Conservation (phyloP, 2,888 invertebrate species). For the Heterodera filipjevi region DNA sequence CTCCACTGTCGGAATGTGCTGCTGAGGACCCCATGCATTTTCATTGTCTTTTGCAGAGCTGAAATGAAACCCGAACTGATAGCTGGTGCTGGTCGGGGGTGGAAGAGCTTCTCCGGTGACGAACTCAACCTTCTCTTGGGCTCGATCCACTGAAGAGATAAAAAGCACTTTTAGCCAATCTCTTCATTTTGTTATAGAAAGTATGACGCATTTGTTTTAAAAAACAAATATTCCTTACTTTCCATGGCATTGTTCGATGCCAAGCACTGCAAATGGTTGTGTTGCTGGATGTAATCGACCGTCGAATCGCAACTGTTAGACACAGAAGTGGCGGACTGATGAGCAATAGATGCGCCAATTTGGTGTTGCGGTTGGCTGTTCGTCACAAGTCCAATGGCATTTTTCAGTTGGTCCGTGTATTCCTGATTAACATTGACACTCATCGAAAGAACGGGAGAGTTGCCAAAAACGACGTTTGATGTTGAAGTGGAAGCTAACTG, state of each 20-base stretch:
- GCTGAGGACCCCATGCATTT: conserved; percentile 2
- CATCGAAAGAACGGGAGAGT: conserved; percentile 19
- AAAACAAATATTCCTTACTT: too few species aligned
- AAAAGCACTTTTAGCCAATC: too few species aligned
- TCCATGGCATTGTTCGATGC: neutral
- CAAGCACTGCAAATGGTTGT: too few species aligned
- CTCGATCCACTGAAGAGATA: neutral
- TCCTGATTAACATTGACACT: conserved; percentile 25
- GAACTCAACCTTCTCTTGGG: conserved; percentile 24
- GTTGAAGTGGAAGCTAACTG: conserved; percentile 16
- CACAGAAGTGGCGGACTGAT: neutral
- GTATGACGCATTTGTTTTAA: too few species aligned
- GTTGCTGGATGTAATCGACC: conserved; percentile 16
- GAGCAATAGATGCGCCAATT: neutral
- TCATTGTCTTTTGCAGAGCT: neutral
- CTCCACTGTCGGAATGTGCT: conserved; percentile 13
- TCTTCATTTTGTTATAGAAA: too few species aligned
- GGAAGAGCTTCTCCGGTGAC: conserved; percentile 21
- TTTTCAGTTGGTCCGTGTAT: conserved; percentile 26
- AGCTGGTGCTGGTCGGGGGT: conserved; percentile 9
- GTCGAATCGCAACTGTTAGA: neutral
- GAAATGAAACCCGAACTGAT: conserved; percentile 28
- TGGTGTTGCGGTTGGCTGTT: conserved; percentile 10
- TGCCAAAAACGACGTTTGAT: conserved; percentile 5
- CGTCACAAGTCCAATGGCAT: conserved; percentile 23